These are phyloP conservation scores for Sphenopsis melanotis DNA, from an alignment of 2,797 vertebrate genomes.

Conservation along the genomic window DNA sequence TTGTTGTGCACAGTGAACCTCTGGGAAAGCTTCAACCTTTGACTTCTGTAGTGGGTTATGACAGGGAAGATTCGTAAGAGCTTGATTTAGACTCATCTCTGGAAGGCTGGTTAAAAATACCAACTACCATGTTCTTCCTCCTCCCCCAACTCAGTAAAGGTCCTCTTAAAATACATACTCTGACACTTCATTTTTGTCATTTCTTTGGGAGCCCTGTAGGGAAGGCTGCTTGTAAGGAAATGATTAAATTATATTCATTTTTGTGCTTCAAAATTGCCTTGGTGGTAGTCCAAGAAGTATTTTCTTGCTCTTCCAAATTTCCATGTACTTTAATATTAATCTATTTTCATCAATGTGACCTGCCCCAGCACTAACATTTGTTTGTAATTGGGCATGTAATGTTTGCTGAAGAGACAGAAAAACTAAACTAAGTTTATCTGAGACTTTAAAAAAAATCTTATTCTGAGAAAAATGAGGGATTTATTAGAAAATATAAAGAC, in stretches of 20 bases:
- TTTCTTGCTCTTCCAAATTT: constrained; percentile 32
- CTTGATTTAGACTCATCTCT: constrained; percentile 67
- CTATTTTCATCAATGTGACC: background rate
- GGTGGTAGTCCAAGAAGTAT: constrained; percentile 17
- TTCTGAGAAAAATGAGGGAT: background rate
- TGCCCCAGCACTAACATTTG: background rate
- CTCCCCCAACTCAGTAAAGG: constrained; percentile 19
- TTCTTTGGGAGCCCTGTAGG: background rate
- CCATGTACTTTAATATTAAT: constrained; percentile 4
- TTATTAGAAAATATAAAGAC: background rate
- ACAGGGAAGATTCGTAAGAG: constrained; percentile 60
- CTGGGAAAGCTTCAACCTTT: constrained; percentile 77
- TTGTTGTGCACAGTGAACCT: constrained; percentile 60
- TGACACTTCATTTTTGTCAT: constrained; percentile 17
- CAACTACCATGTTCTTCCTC: constrained; percentile 7
- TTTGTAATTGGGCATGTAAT: background rate
- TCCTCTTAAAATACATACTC: constrained; percentile 44
- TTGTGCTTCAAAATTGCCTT: constrained; percentile 33
- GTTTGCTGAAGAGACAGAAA: background rate
- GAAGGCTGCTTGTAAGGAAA: constrained; percentile 30
- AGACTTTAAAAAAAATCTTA: background rate
- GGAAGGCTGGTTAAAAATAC: constrained; percentile 60
- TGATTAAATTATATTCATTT: constrained; percentile 1
- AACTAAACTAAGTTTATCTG: background rate
- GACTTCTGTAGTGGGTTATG: constrained; percentile 63